Base-by-base conservation (phyloP, 2,113 vertebrate species). In the Epinephelus moara region DNA sequence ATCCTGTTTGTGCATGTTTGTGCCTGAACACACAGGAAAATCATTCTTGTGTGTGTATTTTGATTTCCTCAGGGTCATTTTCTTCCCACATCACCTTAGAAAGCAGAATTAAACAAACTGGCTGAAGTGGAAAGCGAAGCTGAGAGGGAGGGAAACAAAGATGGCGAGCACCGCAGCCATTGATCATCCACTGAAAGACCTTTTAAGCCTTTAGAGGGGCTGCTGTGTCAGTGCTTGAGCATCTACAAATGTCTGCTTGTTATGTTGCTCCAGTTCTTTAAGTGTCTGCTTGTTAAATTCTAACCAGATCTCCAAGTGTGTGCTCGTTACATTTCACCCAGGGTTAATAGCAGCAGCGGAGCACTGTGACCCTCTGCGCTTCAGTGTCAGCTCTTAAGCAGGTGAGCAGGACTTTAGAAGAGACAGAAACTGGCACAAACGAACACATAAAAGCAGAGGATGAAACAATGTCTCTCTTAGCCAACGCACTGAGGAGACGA, bases 241-340 rank as follows among this genome's bases (percentile, higher is more conserved):
- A 33, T 73, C 66, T 73, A 11, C 27, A 67, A 45, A 61, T 67
- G 73, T 18, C 78, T 52, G 42, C 57, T 69, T 56, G 25, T 72
- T 57, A 27, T 12, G 45, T 42, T 25, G 55, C 53, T 66, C 5
- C 53, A 30, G 19, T 30, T 56, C 67, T 75, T 84, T 45, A 52
- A 79, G 69, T 66, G 27, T 81, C 18, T 78, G 30, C 84, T 80
- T 55, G 73, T 85, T 82, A 52, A 86, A 67, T 21, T 70, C 42
- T 64, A 59, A 67, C 47, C 42, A 45, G 13, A 72, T 53, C 57
- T 40, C 80, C 25, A 52, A 80, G 63, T 75, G 64, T 64, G 17
- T 71, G 53, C 83, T 92, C 42, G 42, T 89, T 86, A 84, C 81
- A 53, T 77, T 69, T 17, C 42, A 71, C 9, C 40, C n/a, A 14